Base-by-base conservation (phyloP, 2,797 vertebrate species). In the Pangasius sanitwongsei region DNA sequence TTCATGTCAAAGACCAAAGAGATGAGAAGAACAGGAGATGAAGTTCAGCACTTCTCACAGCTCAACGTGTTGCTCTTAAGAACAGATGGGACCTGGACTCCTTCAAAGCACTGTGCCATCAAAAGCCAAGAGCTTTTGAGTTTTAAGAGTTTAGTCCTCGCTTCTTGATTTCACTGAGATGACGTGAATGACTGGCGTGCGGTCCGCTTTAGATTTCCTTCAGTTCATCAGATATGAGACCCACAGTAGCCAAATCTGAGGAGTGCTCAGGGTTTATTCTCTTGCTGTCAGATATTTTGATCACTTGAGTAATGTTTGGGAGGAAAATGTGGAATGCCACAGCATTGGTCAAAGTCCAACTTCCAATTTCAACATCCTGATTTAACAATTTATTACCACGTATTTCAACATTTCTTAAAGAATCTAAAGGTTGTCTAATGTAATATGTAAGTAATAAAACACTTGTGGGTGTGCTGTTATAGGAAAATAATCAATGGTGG, bases 11-110 rank as follows among this genome's bases (percentile, higher is more conserved):
- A 44, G 53, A 72, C 20, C 37, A 80, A 41, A 57, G 31, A 75
- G 55, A 89, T 81, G 85, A 50, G 65, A 88, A 87, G 80, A 83
- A n/a, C 83, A 86, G 77, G 69, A 67, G 18, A 37, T 86, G 75
- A 88, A 80, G 63, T n/a, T 85, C 16, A 63, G 75, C 44, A 48
- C 82, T 55, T 80, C 48, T 69, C 59, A 48, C 61, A 83, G 75
- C 67, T 59, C 78, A 80, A 34, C 8, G 1, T 80, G 48, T 55
- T 80, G 77, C 48, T 87, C 37, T 74, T 63, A 87, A 87, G 61
- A 57, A 23, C 41, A 78, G 74, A 44, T 57, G 74, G 86, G 65
- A 61, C 53, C 87, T 78, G 61, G 53, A 82, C 48, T 48, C 55
- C 34, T n/a, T 84, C 28, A 80, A 81, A 74, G 25, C 57, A 48